Evolutionary conservation across 2,113 vertebrate species (phyloP).

Genomic region (Aegithalos caudatus): DNA sequence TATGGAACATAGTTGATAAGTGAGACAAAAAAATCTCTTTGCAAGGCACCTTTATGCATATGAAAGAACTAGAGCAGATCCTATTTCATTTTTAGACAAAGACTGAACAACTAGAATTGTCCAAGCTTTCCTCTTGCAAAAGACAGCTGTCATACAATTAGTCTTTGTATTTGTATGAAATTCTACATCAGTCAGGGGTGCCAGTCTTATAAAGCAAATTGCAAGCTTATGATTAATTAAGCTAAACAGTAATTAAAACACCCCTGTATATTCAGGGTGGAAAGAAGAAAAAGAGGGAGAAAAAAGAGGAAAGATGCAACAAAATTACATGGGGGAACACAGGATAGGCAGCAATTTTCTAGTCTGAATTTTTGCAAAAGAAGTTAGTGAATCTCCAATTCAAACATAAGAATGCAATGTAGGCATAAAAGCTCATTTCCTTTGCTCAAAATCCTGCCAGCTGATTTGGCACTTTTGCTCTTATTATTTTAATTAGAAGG

Average conservation of each 20-base stretch:
- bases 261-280: background rate
- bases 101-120: background rate
- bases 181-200: background rate
- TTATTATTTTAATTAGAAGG: background rate
- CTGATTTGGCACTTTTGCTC: background rate
- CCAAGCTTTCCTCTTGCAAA: background rate
- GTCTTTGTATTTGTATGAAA: background rate
- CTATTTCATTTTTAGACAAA: background rate
- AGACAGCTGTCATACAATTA: background rate
- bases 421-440: background rate
- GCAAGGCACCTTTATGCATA: background rate
- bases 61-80: background rate
- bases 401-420: background rate
- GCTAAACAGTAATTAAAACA: background rate
- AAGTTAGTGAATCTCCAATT: background rate
- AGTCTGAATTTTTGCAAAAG: background rate
- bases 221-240: background rate
- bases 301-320: background rate
- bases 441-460: background rate
- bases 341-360: background rate
- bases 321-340: background rate
- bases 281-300: background rate
- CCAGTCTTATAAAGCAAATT: background rate
- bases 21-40: background rate
- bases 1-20: background rate